Evolutionary conservation across 2,797 vertebrate species (phyloP).

Genomic region (Alosa sapidissima): DNA sequence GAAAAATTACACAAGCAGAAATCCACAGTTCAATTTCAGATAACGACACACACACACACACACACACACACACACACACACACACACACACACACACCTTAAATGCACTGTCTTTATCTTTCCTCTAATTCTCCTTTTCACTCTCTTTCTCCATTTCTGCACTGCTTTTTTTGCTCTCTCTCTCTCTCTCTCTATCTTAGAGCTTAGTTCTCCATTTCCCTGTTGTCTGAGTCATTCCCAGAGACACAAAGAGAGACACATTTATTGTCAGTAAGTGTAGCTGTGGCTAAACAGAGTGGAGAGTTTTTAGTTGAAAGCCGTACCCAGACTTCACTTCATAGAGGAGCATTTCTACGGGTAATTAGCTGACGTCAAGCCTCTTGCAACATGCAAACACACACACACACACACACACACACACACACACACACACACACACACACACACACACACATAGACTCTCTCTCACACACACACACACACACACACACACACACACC

Average conservation of each 20-base stretch:
- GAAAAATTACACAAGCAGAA: constrained; percentile 18
- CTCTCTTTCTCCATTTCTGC: neutral
- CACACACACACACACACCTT: neutral
- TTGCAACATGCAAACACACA: neutral
- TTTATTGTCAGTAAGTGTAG: neutral
- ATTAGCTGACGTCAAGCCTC: constrained; percentile 1
- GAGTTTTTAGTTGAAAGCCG: neutral
- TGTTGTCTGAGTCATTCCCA: neutral
- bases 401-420: too few species aligned
- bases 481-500: neutral
- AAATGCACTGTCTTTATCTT: neutral
- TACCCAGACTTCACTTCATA: neutral
- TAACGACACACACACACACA: constrained; percentile 28
- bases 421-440: too few species aligned
- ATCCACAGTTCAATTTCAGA: constrained; percentile 39
- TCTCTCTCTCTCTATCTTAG: neutral
- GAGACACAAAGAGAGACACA: neutral
- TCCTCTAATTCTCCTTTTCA: neutral
- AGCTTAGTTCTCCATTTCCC: neutral
- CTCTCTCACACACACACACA: neutral
- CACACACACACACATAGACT: neutral
- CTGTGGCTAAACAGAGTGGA: neutral
- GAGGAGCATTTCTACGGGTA: neutral
- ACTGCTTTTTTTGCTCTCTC: neutral
- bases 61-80: neutral